Base-by-base conservation (phyloP, 2,888 invertebrate species). In the Perizoma flavofasciatum region DNA sequence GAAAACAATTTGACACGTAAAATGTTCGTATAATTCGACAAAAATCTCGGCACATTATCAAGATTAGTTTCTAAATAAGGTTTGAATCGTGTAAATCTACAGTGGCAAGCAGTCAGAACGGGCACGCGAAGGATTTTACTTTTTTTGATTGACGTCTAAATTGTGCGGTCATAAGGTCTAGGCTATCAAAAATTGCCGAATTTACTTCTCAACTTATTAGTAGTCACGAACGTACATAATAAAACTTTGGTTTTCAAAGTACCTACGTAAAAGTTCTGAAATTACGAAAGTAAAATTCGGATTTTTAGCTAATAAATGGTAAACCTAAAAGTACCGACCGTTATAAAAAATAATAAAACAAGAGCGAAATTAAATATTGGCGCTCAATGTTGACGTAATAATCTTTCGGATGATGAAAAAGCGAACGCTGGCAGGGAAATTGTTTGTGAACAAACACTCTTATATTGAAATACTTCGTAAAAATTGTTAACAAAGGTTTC, bases 281-380 rank as follows among this genome's bases (percentile, higher is more conserved):
- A 39, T 8, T 9, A 40, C 39, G 9, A 49, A 39, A 2, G 44
- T 35, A 35, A 44, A 55, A 1, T 37, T 37, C 7, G 37, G 7
- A 7, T 5, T 37, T 5, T 5, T 37, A 6, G 6, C 7, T 6
- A 37, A 7, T 37, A 5, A 47, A 47, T 6, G 47, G 34, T 47
- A 49, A 10, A 11, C 45, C 35, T 6, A 22, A 52, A 37, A 52
- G 44, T 11, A 37, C 9, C 32, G 4, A 37, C 34, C 46, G 46
- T 54, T 48, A 34, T 50, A 44, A 52, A 58, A 51, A 54, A 56
- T 62, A 49, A 59, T 65, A 70, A 65, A 67, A 63, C 58, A 60
- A 67, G 66, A 67, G 63, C 60, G 61, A 73, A 76, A 65, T 69
- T 65, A 68, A 75, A 78, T 74, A 78, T 79, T 77, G 72, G 71